Conservation (phyloP, 1,140 invertebrate species). For the Epicauta chinensis region DNA sequence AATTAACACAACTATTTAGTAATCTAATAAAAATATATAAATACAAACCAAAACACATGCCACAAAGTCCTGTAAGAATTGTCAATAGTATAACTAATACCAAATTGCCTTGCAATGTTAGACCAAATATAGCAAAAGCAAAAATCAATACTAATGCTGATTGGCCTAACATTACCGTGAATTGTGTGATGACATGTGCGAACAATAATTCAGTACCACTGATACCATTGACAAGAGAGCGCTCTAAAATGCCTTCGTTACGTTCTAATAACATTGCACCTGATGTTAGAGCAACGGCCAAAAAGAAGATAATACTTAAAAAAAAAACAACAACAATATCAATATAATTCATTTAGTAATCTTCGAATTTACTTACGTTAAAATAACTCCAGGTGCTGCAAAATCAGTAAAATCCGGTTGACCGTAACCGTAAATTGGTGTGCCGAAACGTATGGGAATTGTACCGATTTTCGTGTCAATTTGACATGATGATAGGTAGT, state of each 20-base stretch:
- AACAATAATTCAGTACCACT: slow-evolving; percentile 67
- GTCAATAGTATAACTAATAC: slow-evolving; percentile 69
- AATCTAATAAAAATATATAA: not conserved
- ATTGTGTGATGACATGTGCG: slow-evolving; percentile 80
- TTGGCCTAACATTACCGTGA: slow-evolving; percentile 81
- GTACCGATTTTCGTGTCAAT: slow-evolving; percentile 74
- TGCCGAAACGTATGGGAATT: slow-evolving; percentile 66
- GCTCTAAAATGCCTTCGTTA: slow-evolving; percentile 84
- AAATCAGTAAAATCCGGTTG: slow-evolving; percentile 91
- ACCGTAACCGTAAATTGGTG: slow-evolving; percentile 71
- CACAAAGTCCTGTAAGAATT: slow-evolving; percentile 78
- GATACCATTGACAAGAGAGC: slow-evolving; percentile 75
- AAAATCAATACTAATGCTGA: slow-evolving; percentile 74
- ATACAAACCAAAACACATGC: slow-evolving; percentile 76
- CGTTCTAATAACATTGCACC: slow-evolving; percentile 87
- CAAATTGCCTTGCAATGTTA: slow-evolving; percentile 74
- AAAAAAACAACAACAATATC: slow-evolving; percentile 37
- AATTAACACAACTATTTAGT: too few species aligned
- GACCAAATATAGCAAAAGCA: slow-evolving; percentile 73
- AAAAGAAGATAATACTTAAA: slow-evolving; percentile 96
- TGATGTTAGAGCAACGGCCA: slow-evolving; percentile 87
- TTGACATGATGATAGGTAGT: slow-evolving; percentile 61
- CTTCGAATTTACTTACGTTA: slow-evolving; percentile 59
- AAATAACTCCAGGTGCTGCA: slow-evolving; percentile 89
- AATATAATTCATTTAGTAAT: not conserved